Evolutionary conservation across 1,140 invertebrate species (phyloP).

Genomic region (Sitodiplosis mosellana): DNA sequence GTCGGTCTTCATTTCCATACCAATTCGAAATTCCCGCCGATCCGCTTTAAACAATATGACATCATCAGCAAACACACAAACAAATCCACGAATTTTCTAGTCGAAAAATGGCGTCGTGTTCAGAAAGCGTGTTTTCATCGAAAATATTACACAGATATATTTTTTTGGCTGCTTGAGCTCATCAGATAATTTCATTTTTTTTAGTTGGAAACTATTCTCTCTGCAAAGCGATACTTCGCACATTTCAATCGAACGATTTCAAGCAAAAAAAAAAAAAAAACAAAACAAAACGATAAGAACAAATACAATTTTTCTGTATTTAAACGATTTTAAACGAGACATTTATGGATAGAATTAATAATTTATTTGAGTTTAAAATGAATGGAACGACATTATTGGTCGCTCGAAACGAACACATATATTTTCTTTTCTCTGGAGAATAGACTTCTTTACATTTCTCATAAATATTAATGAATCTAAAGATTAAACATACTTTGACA

Average conservation of each 20-base stretch:
- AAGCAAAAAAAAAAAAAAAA: too few relatives aligned
- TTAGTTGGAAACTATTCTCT: background rate
- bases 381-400: background rate
- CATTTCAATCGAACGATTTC: background rate
- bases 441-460: too few relatives aligned
- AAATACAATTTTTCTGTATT: background rate
- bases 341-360: background rate
- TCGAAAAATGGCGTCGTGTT: background rate
- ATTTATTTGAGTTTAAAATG: background rate
- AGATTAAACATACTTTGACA: too few relatives aligned
- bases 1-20: background rate
- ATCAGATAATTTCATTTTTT: background rate
- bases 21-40: background rate
- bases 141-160: background rate
- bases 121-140: background rate
- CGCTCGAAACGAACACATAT: too few relatives aligned
- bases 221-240: background rate
- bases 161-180: background rate
- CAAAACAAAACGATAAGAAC: background rate
- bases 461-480: too few relatives aligned
- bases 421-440: too few relatives aligned
- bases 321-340: background rate
- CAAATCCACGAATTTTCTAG: too few relatives aligned
- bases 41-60: background rate
- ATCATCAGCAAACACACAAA: background rate